phyloP scores from a whole-genome alignment of 1,140 invertebrate genomes.

The Drosophila willistoni region DNA sequence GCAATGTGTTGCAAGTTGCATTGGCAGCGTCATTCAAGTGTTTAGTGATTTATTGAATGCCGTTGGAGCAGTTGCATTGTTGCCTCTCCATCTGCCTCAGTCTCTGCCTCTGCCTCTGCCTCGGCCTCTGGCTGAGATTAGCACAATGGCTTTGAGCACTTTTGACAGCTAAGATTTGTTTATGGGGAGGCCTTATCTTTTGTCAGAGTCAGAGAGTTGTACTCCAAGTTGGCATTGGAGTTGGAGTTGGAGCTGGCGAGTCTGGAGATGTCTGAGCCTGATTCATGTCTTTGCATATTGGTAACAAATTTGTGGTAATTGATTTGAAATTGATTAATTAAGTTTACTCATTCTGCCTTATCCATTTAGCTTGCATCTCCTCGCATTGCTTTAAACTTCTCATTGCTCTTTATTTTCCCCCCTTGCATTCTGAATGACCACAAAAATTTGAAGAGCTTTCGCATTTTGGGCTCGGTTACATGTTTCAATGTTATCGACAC shows the following conservation, averaged over 20 bases:
- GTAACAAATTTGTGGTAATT: constrained; percentile 82
- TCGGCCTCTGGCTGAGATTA: constrained; percentile 53
- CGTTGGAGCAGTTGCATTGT: constrained; percentile 57
- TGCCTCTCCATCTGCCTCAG: background rate
- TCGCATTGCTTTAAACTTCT: constrained; percentile 13
- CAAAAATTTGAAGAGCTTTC: constrained; percentile 12
- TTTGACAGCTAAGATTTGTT: constrained; percentile 81
- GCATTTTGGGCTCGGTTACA: constrained; percentile 20
- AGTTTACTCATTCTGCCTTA: constrained; percentile 35
- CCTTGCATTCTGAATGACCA: background rate
- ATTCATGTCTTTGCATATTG: constrained; percentile 81
- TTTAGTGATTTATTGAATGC: constrained; percentile 83
- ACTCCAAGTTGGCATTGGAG: background rate
- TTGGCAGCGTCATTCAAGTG: constrained; percentile 81
- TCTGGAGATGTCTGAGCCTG: constrained; percentile 33
- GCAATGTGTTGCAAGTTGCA: constrained; percentile 80
- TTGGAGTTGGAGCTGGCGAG: constrained; percentile 1
- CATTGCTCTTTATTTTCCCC: background rate
- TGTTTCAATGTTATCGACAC: constrained; percentile 79
- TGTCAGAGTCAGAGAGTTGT: constrained; percentile 10
- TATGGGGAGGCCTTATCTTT: constrained; percentile 41
- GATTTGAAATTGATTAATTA: constrained; percentile 82
- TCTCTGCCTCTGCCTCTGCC: background rate
- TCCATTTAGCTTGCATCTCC: background rate
- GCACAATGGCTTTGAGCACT: constrained; percentile 80